phyloP scores from a whole-genome alignment of 1,140 invertebrate genomes.

The Diuraphis noxia region DNA sequence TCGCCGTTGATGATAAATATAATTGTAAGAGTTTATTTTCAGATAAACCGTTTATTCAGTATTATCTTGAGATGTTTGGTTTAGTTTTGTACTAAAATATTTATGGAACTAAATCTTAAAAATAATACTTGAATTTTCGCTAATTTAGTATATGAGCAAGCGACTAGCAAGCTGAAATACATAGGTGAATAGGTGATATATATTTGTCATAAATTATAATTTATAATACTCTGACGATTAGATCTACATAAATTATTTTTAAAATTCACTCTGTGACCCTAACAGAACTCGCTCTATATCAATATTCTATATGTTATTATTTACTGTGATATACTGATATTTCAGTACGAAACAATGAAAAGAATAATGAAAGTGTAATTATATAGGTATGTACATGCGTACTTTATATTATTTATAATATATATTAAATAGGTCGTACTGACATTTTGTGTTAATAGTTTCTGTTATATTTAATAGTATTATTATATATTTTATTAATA shows the following conservation, averaged over 20 bases:
- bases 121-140: neutral
- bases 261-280: neutral
- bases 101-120: neutral
- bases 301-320: neutral
- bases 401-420: slow-evolving; percentile 18
- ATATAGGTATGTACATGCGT: no score
- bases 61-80: neutral
- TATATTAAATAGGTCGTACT: neutral
- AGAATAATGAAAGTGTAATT: slow-evolving; percentile 36
- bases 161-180: neutral
- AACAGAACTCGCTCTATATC: neutral
- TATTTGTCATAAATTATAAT: neutral
- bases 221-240: neutral
- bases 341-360: slow-evolving; percentile 30
- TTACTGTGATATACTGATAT: slow-evolving; percentile 12
- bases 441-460: neutral
- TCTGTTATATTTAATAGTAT: neutral
- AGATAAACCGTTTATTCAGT: neutral
- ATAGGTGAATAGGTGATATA: neutral
- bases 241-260: slow-evolving; percentile 33
- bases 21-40: neutral
- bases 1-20: neutral
- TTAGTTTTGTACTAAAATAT: neutral
- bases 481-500: neutral
- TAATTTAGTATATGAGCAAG: neutral